Percentiles rank a stretch among this genome's conserved stretches.
These are phyloP conservation scores for Syngnathus rostellatus DNA, from an alignment of 2,797 vertebrate genomes.

Conservation along the genomic window DNA sequence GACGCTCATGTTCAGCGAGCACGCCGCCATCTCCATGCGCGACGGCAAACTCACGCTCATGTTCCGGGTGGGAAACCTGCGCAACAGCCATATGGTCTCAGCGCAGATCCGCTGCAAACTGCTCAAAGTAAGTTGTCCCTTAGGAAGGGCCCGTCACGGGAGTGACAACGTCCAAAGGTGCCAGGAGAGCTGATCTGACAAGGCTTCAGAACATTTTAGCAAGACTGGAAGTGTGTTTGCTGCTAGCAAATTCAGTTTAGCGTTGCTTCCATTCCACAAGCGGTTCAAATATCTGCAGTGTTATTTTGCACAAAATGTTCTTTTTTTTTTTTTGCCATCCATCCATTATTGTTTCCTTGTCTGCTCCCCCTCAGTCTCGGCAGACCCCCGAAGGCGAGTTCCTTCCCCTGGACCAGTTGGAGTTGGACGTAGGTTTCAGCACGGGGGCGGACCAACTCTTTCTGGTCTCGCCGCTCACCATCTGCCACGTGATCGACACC, in stretches of 20 bases:
- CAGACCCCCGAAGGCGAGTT: conserved; percentile 99
- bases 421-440: conserved; percentile 98
- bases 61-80: conserved; percentile 97
- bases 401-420: conserved; percentile 96
- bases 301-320: no score
- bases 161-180: no score
- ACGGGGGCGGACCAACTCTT: conserved; percentile 98
- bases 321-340: no score
- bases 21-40: conserved; percentile 93
- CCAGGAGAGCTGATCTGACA: no score
- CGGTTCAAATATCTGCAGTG: no score
- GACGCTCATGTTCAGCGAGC: conserved; percentile 97
- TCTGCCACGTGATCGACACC: conserved; percentile 97
- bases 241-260: no score
- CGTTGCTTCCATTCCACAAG: no score
- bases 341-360: conserved; percentile 32
- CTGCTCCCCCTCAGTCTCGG: conserved; percentile 77
- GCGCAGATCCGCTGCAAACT: conserved; percentile 98
- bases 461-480: conserved; percentile 96
- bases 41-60: conserved; percentile 96
- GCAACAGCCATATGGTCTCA: conserved; percentile 99
- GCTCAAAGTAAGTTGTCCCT: conserved; percentile 81
- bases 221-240: no score
- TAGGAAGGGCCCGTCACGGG: neutral
- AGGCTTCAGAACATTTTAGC: no score